phyloP scores from a whole-genome alignment of 2,888 invertebrate species.

The Augochlorella aurata region DNA sequence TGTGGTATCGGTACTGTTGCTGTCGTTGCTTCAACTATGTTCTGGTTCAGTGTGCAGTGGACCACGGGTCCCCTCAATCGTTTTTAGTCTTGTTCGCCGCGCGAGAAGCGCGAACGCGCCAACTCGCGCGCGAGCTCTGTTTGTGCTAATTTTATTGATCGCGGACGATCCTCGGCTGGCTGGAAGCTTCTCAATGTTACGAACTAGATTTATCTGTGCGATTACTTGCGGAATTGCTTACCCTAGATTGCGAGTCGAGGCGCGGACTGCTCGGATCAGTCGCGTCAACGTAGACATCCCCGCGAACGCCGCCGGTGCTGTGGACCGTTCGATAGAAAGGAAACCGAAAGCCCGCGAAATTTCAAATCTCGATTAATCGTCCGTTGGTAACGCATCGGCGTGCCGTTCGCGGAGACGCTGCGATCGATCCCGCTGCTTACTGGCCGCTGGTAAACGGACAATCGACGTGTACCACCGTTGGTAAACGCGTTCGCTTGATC shows the following conservation, averaged over 20 bases:
- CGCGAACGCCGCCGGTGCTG: neutral
- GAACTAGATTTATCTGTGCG: conserved; percentile 57
- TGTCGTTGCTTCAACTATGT: conserved; percentile 52
- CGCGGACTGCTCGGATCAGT: conserved; percentile 27
- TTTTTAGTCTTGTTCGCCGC: conserved; percentile 24
- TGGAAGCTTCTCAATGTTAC: conserved; percentile 52
- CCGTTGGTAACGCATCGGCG: conserved; percentile 2
- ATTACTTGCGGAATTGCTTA: conserved; percentile 49
- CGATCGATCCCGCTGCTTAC: neutral
- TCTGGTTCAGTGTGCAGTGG: conserved; percentile 45
- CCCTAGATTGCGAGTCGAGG: conserved; percentile 39
- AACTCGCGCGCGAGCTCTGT: conserved; percentile 22
- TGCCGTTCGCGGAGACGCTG: conserved; percentile 5
- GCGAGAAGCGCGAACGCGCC: conserved; percentile 9
- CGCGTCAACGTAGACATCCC: conserved; percentile 2
- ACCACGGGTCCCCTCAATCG: neutral
- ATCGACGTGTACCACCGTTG: neutral
- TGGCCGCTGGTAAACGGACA: neutral
- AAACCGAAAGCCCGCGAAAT: neutral
- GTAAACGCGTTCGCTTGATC: neutral
- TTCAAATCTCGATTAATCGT: neutral
- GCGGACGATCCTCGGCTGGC: conserved; percentile 36
- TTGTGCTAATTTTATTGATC: conserved; percentile 45
- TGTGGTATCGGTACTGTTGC: conserved; percentile 29
- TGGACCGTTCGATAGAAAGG: neutral